Conservation (phyloP, 2,113 vertebrate species). For the Malurus alboscapulatus region DNA sequence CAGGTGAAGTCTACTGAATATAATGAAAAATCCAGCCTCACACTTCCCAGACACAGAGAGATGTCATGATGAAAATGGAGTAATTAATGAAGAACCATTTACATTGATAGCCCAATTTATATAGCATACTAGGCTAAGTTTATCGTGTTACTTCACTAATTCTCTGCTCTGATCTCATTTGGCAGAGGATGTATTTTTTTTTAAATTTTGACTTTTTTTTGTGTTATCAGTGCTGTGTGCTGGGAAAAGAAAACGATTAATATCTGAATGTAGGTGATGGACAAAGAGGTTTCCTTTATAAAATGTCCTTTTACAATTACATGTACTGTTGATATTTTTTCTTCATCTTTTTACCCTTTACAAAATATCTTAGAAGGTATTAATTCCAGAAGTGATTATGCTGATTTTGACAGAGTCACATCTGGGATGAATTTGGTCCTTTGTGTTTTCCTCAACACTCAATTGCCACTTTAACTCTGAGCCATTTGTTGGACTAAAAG, state of each 20-base stretch:
- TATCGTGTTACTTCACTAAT: not conserved
- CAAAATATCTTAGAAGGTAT: not conserved
- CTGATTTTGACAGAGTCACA: not conserved
- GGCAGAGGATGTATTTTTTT: not conserved
- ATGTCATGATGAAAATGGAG: conserved; percentile 17
- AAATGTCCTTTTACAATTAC: not conserved
- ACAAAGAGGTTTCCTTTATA: not conserved
- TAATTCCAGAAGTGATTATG: not conserved
- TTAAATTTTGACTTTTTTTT: not conserved
- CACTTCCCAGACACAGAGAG: conserved; percentile 3
- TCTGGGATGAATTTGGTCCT: not conserved
- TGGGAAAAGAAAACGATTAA: not conserved
- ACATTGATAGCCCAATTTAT: conserved; percentile 35
- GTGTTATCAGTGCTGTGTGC: not conserved
- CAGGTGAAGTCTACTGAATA: not conserved
- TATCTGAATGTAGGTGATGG: not conserved
- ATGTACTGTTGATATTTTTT: not conserved
- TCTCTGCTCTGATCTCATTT: not conserved
- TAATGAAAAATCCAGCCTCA: not conserved
- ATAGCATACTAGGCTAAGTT: not conserved
- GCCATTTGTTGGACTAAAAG: conserved; percentile 16
- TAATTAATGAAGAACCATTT: conserved; percentile 53
- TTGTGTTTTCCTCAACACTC: conserved; percentile 3
- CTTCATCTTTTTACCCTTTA: not conserved
- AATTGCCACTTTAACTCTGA: conserved; percentile 48